phyloP scores from a whole-genome alignment of 2,888 invertebrate genomes.

The Alentia gelatinosa region DNA sequence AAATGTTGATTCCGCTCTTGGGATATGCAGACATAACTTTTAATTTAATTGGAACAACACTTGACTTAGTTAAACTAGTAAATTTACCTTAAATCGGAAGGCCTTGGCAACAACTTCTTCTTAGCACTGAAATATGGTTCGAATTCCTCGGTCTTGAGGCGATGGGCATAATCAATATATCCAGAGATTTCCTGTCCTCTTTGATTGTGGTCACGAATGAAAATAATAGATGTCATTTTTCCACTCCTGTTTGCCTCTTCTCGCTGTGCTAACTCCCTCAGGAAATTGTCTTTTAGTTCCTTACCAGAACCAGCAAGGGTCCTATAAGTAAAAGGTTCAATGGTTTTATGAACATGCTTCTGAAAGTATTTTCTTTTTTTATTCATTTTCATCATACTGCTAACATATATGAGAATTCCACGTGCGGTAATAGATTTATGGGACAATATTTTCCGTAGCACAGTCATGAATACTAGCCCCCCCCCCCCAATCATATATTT shows the following conservation, averaged over 20 bases:
- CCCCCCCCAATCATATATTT: no score
- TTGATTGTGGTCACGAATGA: constrained; percentile 86
- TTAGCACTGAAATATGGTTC: constrained; percentile 86
- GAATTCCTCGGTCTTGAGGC: constrained; percentile 88
- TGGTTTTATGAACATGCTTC: no score
- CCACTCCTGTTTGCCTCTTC: constrained; percentile 89
- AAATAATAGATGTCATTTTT: constrained; percentile 88
- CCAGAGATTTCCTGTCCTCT: constrained; percentile 91
- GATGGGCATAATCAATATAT: constrained; percentile 90
- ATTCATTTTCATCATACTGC: no score
- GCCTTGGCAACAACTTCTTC: constrained; percentile 85
- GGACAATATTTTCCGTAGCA: no score
- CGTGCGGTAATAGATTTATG: no score
- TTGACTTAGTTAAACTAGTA: no score
- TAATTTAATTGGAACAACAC: background rate
- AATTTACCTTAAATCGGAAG: constrained; percentile 88
- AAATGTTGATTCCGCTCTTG: no score
- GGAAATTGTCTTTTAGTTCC: constrained; percentile 85
- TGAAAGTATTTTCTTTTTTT: no score
- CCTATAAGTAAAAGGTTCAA: constrained; percentile 67
- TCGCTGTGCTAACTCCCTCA: constrained; percentile 86
- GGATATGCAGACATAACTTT: no score
- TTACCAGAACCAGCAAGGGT: constrained; percentile 80
- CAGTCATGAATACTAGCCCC: no score
- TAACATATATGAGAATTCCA: no score